Evolutionary conservation across 2,113 vertebrate genomes (phyloP).

Genomic region (Daboia siamensis): DNA sequence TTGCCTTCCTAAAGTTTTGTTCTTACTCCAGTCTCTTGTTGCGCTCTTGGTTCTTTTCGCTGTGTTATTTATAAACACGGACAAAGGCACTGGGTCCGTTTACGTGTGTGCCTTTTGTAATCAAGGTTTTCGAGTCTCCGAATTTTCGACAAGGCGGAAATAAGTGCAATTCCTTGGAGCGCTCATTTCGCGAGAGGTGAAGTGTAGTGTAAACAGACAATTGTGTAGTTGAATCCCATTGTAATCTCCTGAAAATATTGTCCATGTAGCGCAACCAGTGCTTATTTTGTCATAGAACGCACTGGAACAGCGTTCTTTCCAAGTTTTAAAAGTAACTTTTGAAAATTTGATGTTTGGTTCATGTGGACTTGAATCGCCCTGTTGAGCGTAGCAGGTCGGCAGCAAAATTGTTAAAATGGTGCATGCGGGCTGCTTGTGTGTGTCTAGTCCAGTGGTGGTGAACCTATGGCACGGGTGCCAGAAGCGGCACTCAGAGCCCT

Average conservation of each 20-base stretch:
- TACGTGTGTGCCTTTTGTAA: not conserved
- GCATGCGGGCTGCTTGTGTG: too few species aligned
- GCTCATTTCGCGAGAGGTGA: not conserved
- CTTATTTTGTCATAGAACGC: too few species aligned
- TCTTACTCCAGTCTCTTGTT: not conserved
- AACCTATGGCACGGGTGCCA: too few species aligned
- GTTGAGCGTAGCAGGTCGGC: too few species aligned
- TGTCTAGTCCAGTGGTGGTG: too few species aligned
- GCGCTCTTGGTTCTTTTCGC: not conserved
- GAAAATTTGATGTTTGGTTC: too few species aligned
- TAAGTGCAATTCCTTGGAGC: not conserved
- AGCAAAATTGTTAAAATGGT: too few species aligned
- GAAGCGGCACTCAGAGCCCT: too few species aligned
- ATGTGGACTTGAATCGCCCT: too few species aligned
- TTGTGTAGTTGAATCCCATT: not conserved
- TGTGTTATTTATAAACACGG: not conserved
- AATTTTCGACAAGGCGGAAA: not conserved
- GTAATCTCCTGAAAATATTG: not conserved
- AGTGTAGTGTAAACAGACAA: not conserved
- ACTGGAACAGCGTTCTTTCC: too few species aligned
- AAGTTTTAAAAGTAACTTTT: too few species aligned
- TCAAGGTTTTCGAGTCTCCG: not conserved
- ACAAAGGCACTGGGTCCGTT: not conserved
- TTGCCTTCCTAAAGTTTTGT: not conserved
- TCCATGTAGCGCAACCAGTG: too few species aligned